Evolutionary conservation across 2,888 invertebrate species (phyloP).

Genomic region (Scrobipalpa costella): DNA sequence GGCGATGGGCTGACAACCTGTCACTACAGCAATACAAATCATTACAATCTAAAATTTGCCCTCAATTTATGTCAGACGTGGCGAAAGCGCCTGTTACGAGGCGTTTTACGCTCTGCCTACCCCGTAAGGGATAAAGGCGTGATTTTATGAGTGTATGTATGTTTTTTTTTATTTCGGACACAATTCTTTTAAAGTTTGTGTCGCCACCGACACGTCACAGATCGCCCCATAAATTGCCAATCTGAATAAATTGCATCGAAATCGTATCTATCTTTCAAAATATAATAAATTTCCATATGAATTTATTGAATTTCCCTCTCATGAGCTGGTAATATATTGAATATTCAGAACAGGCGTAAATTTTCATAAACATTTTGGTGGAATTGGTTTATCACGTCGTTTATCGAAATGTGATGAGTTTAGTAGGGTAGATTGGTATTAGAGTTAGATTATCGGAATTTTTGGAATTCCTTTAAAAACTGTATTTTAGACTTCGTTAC

Average conservation of each 20-base stretch:
- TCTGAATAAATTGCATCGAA: conserved; percentile 21
- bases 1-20: too few species aligned
- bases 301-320: conserved; percentile 20
- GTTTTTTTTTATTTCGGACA: too few species aligned
- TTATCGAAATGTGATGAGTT: background rate
- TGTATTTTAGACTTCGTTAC: too few species aligned
- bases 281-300: conserved; percentile 7
- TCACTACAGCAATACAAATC: too few species aligned
- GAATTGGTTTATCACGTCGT: conserved; percentile 12
- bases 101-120: too few species aligned
- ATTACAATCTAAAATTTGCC: too few species aligned
- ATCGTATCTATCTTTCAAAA: conserved; percentile 21
- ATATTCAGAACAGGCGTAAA: conserved; percentile 2
- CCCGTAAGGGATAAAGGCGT: too few species aligned
- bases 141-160: too few species aligned
- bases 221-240: conserved; percentile 22
- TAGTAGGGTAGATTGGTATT: background rate
- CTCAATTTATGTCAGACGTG: too few species aligned
- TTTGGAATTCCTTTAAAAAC: background rate
- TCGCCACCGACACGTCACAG: too few species aligned
- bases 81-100: too few species aligned
- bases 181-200: too few species aligned
- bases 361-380: conserved; percentile 12
- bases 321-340: conserved; percentile 13
- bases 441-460: background rate